Evolutionary conservation across 2,888 invertebrate genomes (phyloP).

Genomic region (Trachelus tabidus): DNA sequence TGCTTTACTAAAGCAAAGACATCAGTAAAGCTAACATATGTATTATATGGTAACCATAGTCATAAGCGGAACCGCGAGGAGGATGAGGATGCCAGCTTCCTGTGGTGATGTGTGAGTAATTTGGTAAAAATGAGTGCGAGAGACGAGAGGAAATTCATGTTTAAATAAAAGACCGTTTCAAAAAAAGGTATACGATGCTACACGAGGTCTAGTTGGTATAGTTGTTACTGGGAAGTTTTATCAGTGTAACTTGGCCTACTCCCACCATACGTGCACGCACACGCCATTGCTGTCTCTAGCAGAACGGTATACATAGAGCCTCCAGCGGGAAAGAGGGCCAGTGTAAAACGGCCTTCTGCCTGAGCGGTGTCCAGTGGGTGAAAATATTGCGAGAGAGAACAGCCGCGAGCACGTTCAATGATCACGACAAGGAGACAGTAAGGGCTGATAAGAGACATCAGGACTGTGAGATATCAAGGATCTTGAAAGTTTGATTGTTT

Average conservation of each 20-base stretch:
- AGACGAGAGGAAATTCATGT: too few relatives aligned
- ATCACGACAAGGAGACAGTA: neutral
- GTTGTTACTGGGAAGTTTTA: neutral
- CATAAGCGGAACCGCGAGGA: neutral
- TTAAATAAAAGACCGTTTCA: neutral
- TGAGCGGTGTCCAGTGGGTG: conserved; percentile 25
- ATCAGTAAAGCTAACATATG: neutral
- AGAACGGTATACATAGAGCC: conserved; percentile 51
- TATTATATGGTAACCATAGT: neutral
- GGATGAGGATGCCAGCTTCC: neutral
- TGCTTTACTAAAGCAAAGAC: neutral
- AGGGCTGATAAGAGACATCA: neutral
- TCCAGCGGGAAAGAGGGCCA: conserved; percentile 55
- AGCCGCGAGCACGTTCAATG: neutral
- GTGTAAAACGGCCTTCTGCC: conserved; percentile 62
- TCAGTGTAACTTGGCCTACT: neutral
- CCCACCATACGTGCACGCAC: conserved; percentile 2
- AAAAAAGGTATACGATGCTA: neutral
- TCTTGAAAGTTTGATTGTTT: neutral
- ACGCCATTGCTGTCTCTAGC: conserved; percentile 3
- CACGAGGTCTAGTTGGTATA: neutral
- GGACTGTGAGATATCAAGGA: neutral
- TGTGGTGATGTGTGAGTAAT: neutral
- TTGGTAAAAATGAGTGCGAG: neutral
- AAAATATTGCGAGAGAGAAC: neutral